phyloP scores from a whole-genome alignment of 2,888 invertebrate genomes.

The Metalampra italica region DNA sequence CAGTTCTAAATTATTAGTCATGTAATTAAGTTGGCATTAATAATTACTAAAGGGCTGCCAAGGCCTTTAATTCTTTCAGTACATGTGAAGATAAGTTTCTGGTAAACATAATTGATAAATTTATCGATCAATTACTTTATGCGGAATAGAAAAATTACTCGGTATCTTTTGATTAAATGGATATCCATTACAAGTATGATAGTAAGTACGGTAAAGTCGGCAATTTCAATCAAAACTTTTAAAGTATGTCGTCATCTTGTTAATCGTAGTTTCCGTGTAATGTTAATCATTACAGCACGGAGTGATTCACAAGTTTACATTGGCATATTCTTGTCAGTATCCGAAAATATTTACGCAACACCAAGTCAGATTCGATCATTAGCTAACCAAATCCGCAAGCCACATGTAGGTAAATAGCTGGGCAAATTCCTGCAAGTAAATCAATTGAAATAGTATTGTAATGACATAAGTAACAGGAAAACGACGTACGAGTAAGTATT shows the following conservation, averaged over 20 bases:
- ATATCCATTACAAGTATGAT: not conserved
- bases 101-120: not conserved
- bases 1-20: not conserved
- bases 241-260: not conserved
- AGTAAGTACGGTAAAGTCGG: too few species aligned
- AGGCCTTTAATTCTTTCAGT: not conserved
- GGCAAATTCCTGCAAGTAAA: too few species aligned
- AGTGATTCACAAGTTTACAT: too few species aligned
- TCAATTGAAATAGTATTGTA: not conserved
- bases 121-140: not conserved
- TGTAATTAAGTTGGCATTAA: not conserved
- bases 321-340: too few species aligned
- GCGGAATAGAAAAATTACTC: not conserved
- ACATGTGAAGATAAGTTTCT: not conserved
- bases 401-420: too few species aligned
- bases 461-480: constrained; percentile 2
- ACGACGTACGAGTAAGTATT: constrained; percentile 12
- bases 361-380: too few species aligned
- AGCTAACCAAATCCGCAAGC: too few species aligned
- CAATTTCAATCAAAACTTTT: not conserved
- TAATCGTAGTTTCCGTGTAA: too few species aligned
- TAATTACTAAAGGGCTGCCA: not conserved
- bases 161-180: not conserved
- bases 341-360: too few species aligned
- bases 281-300: too few species aligned